Conservation (phyloP, 2,113 vertebrate species). For the Eulacestoma nigropectus region DNA sequence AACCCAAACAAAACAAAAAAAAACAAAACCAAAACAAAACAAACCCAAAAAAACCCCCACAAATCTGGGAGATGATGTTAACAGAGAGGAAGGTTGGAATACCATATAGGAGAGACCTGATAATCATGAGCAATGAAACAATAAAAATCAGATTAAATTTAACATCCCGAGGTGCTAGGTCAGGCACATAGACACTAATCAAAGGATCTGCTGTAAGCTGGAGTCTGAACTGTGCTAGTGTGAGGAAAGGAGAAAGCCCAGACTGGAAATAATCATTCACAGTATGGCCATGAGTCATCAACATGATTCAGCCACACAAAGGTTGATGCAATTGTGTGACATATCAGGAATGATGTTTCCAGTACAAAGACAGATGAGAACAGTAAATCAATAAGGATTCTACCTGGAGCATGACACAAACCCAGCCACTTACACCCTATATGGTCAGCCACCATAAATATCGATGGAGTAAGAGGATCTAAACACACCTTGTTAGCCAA, state of each 20-base stretch:
- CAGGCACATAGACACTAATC: neutral
- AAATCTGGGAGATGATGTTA: neutral
- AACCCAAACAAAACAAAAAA: too few relatives aligned
- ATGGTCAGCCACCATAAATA: neutral
- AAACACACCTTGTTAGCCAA: neutral
- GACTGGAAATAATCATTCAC: slow-evolving; percentile 33
- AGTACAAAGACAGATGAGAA: neutral
- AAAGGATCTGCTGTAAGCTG: slow-evolving; percentile 18
- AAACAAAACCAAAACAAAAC: too few relatives aligned
- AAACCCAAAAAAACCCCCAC: too few relatives aligned
- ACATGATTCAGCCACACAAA: slow-evolving; percentile 31
- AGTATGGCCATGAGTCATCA: slow-evolving; percentile 29
- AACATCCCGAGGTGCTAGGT: neutral
- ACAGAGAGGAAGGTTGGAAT: neutral
- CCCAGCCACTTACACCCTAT: neutral
- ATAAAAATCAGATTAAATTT: slow-evolving; percentile 21
- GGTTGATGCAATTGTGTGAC: neutral
- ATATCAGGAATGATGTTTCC: neutral
- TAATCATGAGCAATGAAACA: neutral
- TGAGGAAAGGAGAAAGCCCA: neutral
- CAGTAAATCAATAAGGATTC: neutral
- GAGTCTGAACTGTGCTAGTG: neutral
- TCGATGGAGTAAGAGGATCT: neutral
- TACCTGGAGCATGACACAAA: neutral
- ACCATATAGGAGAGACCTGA: neutral